These are phyloP conservation scores for Drosophila suboccidentalis DNA, from an alignment of 2,888 invertebrate species.

Conservation along the genomic window DNA sequence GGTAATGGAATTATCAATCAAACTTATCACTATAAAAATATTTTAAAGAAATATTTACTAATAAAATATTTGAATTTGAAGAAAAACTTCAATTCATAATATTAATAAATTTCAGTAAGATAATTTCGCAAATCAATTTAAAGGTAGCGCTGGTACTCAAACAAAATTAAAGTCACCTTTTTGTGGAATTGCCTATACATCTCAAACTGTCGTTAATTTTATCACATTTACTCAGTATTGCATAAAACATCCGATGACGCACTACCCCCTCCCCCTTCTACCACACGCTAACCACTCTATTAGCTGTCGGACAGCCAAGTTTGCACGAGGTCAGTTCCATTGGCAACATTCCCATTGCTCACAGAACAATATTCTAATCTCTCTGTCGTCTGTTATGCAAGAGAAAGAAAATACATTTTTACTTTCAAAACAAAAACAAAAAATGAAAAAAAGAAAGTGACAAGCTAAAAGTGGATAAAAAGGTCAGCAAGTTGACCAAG, in stretches of 20 bases:
- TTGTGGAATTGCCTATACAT: neutral
- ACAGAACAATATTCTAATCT: conserved; percentile 31
- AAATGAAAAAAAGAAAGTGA: conserved; percentile 47
- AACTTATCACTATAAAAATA: too few species aligned
- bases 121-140: too few species aligned
- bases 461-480: conserved; percentile 43
- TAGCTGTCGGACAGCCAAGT: conserved; percentile 1
- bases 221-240: neutral
- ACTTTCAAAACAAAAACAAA: conserved; percentile 55
- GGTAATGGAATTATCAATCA: too few species aligned
- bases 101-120: too few species aligned
- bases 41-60: too few species aligned
- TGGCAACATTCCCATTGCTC: conserved; percentile 49
- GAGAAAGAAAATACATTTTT: conserved; percentile 36
- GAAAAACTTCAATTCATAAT: too few species aligned
- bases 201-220: neutral
- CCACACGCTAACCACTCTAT: neutral
- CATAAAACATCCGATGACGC: conserved; percentile 1
- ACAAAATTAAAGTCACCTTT: too few species aligned
- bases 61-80: too few species aligned
- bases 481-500: conserved; percentile 58
- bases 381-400: conserved; percentile 34
- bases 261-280: neutral
- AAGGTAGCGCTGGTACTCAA: too few species aligned
- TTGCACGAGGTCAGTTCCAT: conserved; percentile 55